A percentile compares a stretch with the other conserved stretches of the same genome.
phyloP scores from a whole-genome alignment of 2,797 vertebrate species.

The Acanthiza pusilla region DNA sequence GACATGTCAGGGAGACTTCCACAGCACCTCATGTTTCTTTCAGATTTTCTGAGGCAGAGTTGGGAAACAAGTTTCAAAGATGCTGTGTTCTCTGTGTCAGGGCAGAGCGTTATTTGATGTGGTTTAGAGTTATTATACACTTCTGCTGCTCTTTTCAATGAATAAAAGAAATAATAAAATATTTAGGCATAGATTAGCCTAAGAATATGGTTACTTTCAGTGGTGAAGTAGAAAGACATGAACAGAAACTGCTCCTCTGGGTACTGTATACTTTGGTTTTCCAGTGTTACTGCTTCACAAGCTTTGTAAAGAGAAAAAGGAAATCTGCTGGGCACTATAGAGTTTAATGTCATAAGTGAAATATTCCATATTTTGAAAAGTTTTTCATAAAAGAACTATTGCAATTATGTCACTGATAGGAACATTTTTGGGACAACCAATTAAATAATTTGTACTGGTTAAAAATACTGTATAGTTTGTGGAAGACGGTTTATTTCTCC shows the following conservation, averaged over 20 bases:
- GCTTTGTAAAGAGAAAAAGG: conserved; percentile 2
- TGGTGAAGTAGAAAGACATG: neutral
- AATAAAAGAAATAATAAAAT: conserved; percentile 5
- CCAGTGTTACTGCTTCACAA: neutral
- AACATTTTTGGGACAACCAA: neutral
- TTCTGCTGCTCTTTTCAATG: neutral
- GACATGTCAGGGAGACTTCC: neutral
- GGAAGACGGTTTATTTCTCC: neutral
- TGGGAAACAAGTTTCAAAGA: neutral
- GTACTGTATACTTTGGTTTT: neutral
- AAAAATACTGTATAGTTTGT: neutral
- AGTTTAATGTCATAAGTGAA: conserved; percentile 6
- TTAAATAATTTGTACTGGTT: neutral
- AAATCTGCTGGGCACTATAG: neutral
- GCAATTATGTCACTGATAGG: neutral
- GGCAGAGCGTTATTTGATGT: neutral
- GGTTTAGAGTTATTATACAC: neutral
- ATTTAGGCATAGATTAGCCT: conserved; percentile 19
- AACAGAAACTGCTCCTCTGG: conserved; percentile 19
- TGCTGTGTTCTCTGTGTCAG: neutral
- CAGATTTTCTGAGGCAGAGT: neutral
- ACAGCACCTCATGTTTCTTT: neutral
- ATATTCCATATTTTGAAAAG: neutral
- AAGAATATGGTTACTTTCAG: neutral
- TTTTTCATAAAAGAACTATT: neutral